Percentiles rank a stretch among this genome's conserved stretches.
These are phyloP conservation scores for Diarsia brunnea DNA, from an alignment of 2,888 invertebrate species.

Conservation along the genomic window DNA sequence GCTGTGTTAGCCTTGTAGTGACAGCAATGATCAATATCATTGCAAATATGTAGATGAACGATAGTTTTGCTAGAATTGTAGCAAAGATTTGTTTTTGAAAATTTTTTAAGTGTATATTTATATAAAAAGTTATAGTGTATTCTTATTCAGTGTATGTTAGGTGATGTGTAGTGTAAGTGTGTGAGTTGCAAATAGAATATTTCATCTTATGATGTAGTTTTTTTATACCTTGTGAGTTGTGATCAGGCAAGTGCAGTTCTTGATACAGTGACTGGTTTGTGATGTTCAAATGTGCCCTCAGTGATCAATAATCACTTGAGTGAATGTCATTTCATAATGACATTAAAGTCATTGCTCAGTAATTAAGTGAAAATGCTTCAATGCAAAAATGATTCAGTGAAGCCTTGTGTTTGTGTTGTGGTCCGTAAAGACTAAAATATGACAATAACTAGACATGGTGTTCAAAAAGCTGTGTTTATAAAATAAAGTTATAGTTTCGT, in stretches of 20 bases:
- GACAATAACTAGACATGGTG: constrained; percentile 51
- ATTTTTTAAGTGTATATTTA: constrained; percentile 78
- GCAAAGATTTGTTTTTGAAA: constrained; percentile 63
- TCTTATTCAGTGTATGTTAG: constrained; percentile 85
- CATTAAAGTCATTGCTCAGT: constrained; percentile 53
- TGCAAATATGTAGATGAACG: constrained; percentile 72
- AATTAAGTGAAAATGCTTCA: constrained; percentile 58
- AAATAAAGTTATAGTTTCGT: constrained; percentile 30
- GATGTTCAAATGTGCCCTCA: constrained; percentile 62
- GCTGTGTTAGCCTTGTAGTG: constrained; percentile 83
- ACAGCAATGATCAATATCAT: constrained; percentile 79
- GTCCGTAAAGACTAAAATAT: constrained; percentile 56
- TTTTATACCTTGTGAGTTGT: constrained; percentile 88
- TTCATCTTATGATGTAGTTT: constrained; percentile 87
- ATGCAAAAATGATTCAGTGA: constrained; percentile 57
- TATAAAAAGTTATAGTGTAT: constrained; percentile 82
- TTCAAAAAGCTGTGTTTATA: constrained; percentile 42
- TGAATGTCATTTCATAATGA: constrained; percentile 50
- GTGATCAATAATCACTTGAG: constrained; percentile 62
- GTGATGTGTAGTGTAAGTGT: constrained; percentile 90
- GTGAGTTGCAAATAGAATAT: constrained; percentile 88
- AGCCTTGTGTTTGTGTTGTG: constrained; percentile 68
- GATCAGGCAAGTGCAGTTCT: constrained; percentile 75
- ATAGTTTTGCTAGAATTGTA: constrained; percentile 80
- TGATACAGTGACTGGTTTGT: constrained; percentile 67